A percentile compares a stretch with the other conserved stretches of the same genome.
These are phyloP conservation scores for Miniopterus natalensis DNA, from an alignment of 2,113 vertebrate genomes.

Conservation along the genomic window DNA sequence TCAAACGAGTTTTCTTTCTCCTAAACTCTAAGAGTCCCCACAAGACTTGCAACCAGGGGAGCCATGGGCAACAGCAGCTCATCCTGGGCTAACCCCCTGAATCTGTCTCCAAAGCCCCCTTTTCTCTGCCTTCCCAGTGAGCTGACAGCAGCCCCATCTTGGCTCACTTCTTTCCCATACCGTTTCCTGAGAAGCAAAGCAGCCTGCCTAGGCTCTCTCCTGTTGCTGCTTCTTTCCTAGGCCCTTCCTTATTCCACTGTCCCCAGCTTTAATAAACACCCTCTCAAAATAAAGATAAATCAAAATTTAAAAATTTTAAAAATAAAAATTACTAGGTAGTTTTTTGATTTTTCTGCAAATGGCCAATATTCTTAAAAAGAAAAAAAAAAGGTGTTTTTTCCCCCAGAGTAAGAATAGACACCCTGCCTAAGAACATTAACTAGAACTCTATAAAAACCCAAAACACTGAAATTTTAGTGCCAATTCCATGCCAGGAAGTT, in stretches of 20 bases:
- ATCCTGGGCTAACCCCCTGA: too few species aligned
- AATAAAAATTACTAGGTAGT: background rate
- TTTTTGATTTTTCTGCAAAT: constrained; percentile 13
- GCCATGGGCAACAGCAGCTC: background rate
- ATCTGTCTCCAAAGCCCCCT: too few species aligned
- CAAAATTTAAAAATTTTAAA: too few species aligned
- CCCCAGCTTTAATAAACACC: too few species aligned
- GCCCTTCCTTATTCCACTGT: too few species aligned
- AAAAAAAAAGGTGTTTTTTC: background rate
- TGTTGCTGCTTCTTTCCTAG: too few species aligned
- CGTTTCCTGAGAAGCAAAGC: too few species aligned
- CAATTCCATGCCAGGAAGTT: background rate
- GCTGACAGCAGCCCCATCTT: too few species aligned
- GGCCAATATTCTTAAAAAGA: background rate
- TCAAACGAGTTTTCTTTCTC: background rate
- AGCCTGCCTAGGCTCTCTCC: too few species aligned
- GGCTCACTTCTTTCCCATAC: too few species aligned
- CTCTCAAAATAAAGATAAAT: too few species aligned
- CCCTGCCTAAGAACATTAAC: background rate
- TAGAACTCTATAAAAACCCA: background rate
- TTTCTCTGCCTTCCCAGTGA: too few species aligned
- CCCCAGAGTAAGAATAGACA: background rate
- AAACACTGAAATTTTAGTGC: background rate
- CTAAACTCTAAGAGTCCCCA: background rate
- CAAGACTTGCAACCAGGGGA: background rate